Evolutionary conservation across 23 tunicate genomes (phyloP), one percentile per base, ranked within the genome.

Genomic region (Styela plicata): DNA sequence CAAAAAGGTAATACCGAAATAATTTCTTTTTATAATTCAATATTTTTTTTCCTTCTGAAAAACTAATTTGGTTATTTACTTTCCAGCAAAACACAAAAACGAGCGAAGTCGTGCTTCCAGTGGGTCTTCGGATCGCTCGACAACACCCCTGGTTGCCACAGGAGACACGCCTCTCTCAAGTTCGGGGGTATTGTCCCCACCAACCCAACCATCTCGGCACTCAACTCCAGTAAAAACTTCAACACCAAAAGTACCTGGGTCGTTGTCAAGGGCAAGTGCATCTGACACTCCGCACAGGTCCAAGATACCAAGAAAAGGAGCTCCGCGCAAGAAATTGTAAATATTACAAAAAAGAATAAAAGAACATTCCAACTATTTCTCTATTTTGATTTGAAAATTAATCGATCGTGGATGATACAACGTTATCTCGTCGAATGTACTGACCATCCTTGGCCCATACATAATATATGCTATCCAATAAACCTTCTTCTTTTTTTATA

Each of bases 261-360:
- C 77, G 34, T 33, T 71, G 32, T 34, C 32, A 21, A 33, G 77
- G 36, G 26, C 77, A 30, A 71, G 36, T 7, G 77, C 34, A 34
- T 13, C 81, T 26, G 81, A 76, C 65, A 76, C 65, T 7, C 81
- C 81, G 0, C 23, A 26, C 21, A 52, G 81, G 26, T 76, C 81
- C 26, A 76, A 76, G 26, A 76, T 76, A 33, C 81, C 81, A 17
- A 76, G 65, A 0, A 76, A 76, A 24, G 81, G 81, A 20, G 33
- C 81, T 52, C 34, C 77, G 17, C 32, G 34, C 10, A 71, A 71
- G 17, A 71, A 5, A 44, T 5, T 44, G 10, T 5, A 44, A 44
- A 44, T 5, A 44, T 44, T 7, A 44, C 10, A 44, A 44, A 44
- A 5, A 44, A 44, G 7, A 44, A 5, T 44, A 44, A 44, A 44